Evolutionary conservation across 2,888 invertebrate genomes (phyloP).

Genomic region (Leptinotarsa juncta): DNA sequence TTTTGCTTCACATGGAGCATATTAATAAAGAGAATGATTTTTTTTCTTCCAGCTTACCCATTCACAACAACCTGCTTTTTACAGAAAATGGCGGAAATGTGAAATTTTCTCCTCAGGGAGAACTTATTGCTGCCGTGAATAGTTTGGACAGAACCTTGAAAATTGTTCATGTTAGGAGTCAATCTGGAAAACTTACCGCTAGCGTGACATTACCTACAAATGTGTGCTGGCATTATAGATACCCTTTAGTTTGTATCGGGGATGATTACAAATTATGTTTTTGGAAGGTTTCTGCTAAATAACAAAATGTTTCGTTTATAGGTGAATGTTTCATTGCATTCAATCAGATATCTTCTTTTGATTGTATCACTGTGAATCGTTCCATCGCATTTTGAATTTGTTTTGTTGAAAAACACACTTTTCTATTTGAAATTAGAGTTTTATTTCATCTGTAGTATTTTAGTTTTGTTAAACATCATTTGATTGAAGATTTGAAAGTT

Average conservation of each 20-base stretch:
- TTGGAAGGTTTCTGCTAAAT: conserved; percentile 66
- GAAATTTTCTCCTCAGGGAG: conserved; percentile 73
- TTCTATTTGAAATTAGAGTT: no score
- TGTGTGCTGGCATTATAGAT: conserved; percentile 73
- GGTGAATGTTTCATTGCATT: not conserved
- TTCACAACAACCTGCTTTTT: conserved; percentile 72
- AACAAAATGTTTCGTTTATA: conserved; percentile 7
- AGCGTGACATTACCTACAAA: conserved; percentile 70
- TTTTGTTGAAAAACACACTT: no score
- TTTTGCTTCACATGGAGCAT: no score
- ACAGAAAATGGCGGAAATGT: conserved; percentile 73
- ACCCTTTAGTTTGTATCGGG: conserved; percentile 72
- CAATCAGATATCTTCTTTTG: not conserved
- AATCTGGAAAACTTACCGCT: conserved; percentile 69
- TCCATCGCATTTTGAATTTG: no score
- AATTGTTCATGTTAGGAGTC: conserved; percentile 71
- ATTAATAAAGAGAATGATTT: not conserved
- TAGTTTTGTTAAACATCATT: no score
- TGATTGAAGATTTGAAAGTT: no score
- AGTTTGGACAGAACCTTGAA: conserved; percentile 75
- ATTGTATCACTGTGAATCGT: no score
- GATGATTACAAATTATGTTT: conserved; percentile 72
- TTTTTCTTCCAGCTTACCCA: conserved; percentile 68
- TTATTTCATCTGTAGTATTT: no score
- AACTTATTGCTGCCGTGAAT: conserved; percentile 76